Base-by-base conservation (phyloP, 2,888 invertebrate genomes). In the Calameuta idolon region DNA sequence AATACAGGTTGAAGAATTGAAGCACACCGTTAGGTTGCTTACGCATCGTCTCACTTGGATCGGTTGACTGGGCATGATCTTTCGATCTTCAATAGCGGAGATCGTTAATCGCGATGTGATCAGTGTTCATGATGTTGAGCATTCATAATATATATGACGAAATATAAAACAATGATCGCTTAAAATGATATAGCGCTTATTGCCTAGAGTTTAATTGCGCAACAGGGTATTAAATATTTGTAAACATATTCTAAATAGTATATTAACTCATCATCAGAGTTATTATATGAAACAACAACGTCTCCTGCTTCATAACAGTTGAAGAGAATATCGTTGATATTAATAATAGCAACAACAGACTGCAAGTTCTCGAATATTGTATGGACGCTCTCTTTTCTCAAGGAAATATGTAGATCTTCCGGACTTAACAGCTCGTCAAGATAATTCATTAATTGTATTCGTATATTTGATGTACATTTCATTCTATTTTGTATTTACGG, bases 21-120 rank as follows among this genome's bases (percentile, higher is more conserved):
- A 55, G 55, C 55, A 55, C 31, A 77, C 77, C 75, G 77, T 77
- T 77, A 77, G 75, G 75, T 77, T 77, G 71, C 77, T 77, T 69
- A 77, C 77, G 40, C 55, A 75, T 40, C 40, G 69, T 69, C 77
- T 31, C 34, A 69, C 40, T 34, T 74, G 34, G 40, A 35, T 73
- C 40, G 74, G 55, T 75, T 69, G 35, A 77, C 75, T 69, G 23
- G 9, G 23, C 15, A 55, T 55, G 55, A 55, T 55, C 23, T 55
- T 23, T 55, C 23, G 55, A 55, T 55, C 55, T 55, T 55, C 55
- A 55, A 55, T 55, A 9, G 55, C 55, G 9, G 9, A 1, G 55
- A 55, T 55, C 55, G 55, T 55, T 55, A 55, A 55, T 23, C 55
- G 55, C 9, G 23, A 55, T 55, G 55, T 23, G 23, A 55, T 23